Evolutionary conservation across 1,140 invertebrate species (phyloP).

Genomic region (Telenomus remus): DNA sequence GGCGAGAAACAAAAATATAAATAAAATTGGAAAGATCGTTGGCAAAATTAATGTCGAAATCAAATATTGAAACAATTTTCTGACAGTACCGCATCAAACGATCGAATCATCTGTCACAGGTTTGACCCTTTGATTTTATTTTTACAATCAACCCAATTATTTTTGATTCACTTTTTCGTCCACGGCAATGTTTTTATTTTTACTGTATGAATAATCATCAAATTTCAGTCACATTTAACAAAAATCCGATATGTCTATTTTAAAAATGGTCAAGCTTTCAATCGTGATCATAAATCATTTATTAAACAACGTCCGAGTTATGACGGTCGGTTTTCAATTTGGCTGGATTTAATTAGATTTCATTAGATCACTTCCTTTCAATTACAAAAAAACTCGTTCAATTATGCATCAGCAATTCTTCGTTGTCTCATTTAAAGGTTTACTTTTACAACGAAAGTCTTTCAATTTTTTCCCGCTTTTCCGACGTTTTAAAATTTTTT

Average conservation of each 20-base stretch:
- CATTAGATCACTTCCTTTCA: slow-evolving; percentile 43
- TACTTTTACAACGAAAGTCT: not conserved
- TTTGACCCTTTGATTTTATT: slow-evolving; percentile 31
- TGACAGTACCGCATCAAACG: slow-evolving; percentile 3
- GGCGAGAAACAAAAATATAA: too few relatives aligned
- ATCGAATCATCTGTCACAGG: slow-evolving; percentile 17
- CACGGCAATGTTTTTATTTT: slow-evolving; percentile 49
- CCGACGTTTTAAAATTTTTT: too few relatives aligned
- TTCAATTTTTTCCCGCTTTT: not conserved
- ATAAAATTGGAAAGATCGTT: not conserved
- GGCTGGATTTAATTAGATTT: slow-evolving; percentile 28
- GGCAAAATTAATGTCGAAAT: too few relatives aligned
- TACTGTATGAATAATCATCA: slow-evolving; percentile 49
- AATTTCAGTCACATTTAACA: slow-evolving; percentile 45
- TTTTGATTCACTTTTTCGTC: slow-evolving; percentile 34
- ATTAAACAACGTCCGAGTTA: slow-evolving; percentile 38
- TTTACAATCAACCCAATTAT: slow-evolving; percentile 19
- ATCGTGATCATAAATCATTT: slow-evolving; percentile 37
- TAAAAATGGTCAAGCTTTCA: slow-evolving; percentile 32
- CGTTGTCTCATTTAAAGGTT: not conserved
- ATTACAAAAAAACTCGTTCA: slow-evolving; percentile 33
- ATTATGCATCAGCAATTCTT: slow-evolving; percentile 9
- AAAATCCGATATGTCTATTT: slow-evolving; percentile 56
- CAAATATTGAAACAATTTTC: too few relatives aligned
- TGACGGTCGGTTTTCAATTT: slow-evolving; percentile 16